Evolutionary conservation across 1,140 invertebrate species (phyloP), one percentile per base, ranked within the genome.

Genomic region (Cyphomyrmex costatus): DNA sequence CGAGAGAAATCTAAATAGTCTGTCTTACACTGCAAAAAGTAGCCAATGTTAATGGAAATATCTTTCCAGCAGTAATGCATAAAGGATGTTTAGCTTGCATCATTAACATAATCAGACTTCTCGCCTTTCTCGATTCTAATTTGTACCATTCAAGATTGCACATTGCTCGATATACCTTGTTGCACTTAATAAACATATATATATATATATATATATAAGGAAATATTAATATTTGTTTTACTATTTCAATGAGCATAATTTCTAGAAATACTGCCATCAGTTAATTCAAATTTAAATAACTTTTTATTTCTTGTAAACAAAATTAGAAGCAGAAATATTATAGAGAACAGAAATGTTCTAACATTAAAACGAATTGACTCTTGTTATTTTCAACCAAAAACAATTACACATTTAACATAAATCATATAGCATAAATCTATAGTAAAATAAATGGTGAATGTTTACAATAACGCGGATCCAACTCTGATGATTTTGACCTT

Each of bases 11-110:
- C 10, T 27, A 14, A 51, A 36, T 51, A 74, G 60, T n/a, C n/a
- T n/a, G n/a, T n/a, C 61, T 65, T 66, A 66, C 63, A 12, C 33
- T 66, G 63, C 63, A 66, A 42, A 66, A 66, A 12, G 63, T 66
- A 21, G 10, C 12, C 63, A 66, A 21, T 66, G 63, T 66, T 42
- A 66, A 42, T 14, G 33, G 63, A 66, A 66, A 14, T 42, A 66
- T 66, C 6, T 42, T 66, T 66, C 63, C 63, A 14, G 33, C 63
- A 42, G 63, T 66, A 2, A 66, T 42, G 6, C n/a, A 19, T 21
- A 66, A 66, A 42, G 63, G 33, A 36, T n/a, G 10, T 5, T 21
- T 2, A 1, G 33, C 0, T 21, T n/a, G 63, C 14, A 66, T 21
- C 33, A 66, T 36, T 42, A 66, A 66, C 2, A 66, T 21, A n/a